Evolutionary conservation across 2,888 invertebrate species (phyloP).

Genomic region (Psococerastis gibbosa): DNA sequence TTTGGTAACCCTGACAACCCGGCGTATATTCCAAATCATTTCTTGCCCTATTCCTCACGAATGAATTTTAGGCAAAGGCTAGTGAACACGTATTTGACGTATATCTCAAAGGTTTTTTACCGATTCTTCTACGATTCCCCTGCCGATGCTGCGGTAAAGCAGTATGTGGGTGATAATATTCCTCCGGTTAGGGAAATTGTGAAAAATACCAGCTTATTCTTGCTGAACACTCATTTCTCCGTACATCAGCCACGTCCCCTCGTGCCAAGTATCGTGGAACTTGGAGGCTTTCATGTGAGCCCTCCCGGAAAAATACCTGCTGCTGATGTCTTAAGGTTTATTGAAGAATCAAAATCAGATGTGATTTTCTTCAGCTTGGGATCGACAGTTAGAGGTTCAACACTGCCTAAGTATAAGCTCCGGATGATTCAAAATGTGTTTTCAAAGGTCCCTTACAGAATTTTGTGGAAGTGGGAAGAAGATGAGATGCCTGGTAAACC

Average conservation of each 20-base stretch:
- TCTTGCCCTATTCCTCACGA: constrained; percentile 28
- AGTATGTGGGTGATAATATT: constrained; percentile 14
- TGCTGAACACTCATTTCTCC: constrained; percentile 33
- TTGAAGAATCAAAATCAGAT: constrained; percentile 42
- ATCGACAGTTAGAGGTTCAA: constrained; percentile 45
- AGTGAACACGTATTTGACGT: constrained; percentile 26
- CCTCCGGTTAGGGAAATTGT: constrained; percentile 16
- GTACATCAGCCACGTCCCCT: constrained; percentile 29
- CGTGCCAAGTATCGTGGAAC: constrained; percentile 34
- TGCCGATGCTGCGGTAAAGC: constrained; percentile 12
- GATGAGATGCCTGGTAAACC: constrained; percentile 35
- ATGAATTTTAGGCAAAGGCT: constrained; percentile 28
- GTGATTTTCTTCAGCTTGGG: constrained; percentile 61
- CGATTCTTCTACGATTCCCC: constrained; percentile 17
- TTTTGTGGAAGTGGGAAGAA: constrained; percentile 65
- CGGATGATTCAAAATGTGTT: constrained; percentile 40
- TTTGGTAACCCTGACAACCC: constrained; percentile 38
- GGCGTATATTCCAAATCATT: constrained; percentile 24
- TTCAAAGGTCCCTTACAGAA: constrained; percentile 39
- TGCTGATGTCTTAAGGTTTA: constrained; percentile 40
- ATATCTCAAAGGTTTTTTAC: constrained; percentile 22
- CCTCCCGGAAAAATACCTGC: not conserved
- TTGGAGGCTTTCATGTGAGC: constrained; percentile 33
- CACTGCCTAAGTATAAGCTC: constrained; percentile 38
- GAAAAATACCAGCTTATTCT: constrained; percentile 26